Percentiles rank a stretch among this genome's conserved stretches.
These are phyloP conservation scores for Hipparchia sbordonii DNA, from an alignment of 2,888 invertebrate species.

Conservation along the genomic window DNA sequence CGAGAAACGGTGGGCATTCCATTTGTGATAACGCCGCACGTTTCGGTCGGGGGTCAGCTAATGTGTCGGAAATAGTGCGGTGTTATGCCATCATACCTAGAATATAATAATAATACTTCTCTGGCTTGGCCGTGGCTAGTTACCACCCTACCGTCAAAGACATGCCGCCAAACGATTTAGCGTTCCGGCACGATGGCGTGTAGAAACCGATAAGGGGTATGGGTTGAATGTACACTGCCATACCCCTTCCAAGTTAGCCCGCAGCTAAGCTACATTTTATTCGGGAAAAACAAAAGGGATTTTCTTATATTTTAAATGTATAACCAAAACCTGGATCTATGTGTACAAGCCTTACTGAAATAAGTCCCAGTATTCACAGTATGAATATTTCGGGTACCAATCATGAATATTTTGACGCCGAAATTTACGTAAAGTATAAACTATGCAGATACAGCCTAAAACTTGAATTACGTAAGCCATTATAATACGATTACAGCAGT, in stretches of 20 bases:
- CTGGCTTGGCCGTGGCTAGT: no score
- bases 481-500: neutral
- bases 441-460: neutral
- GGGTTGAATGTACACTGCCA: no score
- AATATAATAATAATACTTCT: no score
- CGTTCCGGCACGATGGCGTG: no score
- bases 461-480: neutral
- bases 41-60: constrained; percentile 38
- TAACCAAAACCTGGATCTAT: no score
- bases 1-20: constrained; percentile 39
- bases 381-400: constrained; percentile 3
- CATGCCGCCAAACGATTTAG: no score
- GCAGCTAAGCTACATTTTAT: no score
- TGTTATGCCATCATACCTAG: constrained; percentile 21
- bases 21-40: constrained; percentile 40
- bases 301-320: no score
- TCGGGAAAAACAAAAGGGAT: no score
- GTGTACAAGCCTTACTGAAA: neutral
- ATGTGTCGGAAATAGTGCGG: constrained; percentile 42
- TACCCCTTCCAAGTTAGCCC: no score
- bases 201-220: no score
- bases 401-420: constrained; percentile 2
- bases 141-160: no score
- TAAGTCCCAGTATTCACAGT: neutral
- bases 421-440: constrained; percentile 10